phyloP scores from a whole-genome alignment of 2,888 invertebrate species.

The Leptarthrus brevirostris region DNA sequence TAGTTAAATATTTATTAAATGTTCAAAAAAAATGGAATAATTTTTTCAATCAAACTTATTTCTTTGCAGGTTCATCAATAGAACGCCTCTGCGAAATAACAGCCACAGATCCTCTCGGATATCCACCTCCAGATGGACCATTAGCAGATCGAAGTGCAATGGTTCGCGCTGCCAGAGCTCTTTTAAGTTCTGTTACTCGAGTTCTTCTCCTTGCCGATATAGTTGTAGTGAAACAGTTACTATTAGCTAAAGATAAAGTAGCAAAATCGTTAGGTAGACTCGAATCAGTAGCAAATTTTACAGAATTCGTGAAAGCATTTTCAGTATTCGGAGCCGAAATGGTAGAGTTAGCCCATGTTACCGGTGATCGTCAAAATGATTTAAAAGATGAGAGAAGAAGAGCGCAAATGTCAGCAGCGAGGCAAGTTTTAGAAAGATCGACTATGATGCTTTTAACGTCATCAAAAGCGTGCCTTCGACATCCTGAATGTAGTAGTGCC shows the following conservation, averaged over 20 bases:
- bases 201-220: conserved; percentile 96
- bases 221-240: conserved; percentile 95
- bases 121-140: conserved; percentile 72
- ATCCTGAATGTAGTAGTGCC: conserved; percentile 93
- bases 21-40: too few relatives aligned
- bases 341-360: conserved; percentile 97
- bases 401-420: conserved; percentile 96
- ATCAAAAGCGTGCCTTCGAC: conserved; percentile 94
- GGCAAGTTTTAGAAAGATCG: conserved; percentile 94
- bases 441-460: conserved; percentile 97
- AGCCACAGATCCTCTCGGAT: conserved; percentile 70
- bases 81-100: conserved; percentile 88
- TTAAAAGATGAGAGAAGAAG: conserved; percentile 91
- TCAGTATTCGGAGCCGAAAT: conserved; percentile 98
- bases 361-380: conserved; percentile 84
- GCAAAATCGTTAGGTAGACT: conserved; percentile 84
- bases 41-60: not conserved
- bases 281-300: conserved; percentile 90
- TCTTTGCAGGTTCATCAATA: conserved; percentile 83
- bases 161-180: conserved; percentile 91
- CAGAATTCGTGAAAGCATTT: conserved; percentile 98
- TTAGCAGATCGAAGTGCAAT: conserved; percentile 79
- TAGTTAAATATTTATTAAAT: too few relatives aligned
- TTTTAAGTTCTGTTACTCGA: conserved; percentile 93
- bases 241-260: conserved; percentile 96